Evolutionary conservation across 2,888 invertebrate species (phyloP).

Genomic region (Drosophila recens): DNA sequence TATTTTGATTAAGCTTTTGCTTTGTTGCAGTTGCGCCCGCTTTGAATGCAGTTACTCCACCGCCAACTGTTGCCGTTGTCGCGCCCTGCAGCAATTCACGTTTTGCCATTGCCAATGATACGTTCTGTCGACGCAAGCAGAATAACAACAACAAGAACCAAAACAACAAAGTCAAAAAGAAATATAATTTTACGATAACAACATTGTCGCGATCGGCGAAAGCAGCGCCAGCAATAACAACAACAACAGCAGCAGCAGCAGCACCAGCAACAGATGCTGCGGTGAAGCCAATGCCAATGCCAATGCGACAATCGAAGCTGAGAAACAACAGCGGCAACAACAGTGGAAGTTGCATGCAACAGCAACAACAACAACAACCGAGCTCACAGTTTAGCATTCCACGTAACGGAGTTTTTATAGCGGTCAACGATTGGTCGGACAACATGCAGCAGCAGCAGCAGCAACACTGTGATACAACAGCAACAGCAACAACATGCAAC

Average conservation of each 20-base stretch:
- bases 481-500: slow-evolving; percentile 42
- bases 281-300: slow-evolving; percentile 14
- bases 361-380: slow-evolving; percentile 6
- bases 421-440: slow-evolving; percentile 88
- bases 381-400: slow-evolving; percentile 80
- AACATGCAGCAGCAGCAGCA: slow-evolving; percentile 45
- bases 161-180: slow-evolving; percentile 77
- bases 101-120: slow-evolving; percentile 75
- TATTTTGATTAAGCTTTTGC: not conserved
- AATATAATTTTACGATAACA: slow-evolving; percentile 85
- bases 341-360: slow-evolving; percentile 31
- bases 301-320: slow-evolving; percentile 3
- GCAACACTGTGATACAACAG: slow-evolving; percentile 56
- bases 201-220: slow-evolving; percentile 81
- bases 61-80: slow-evolving; percentile 27
- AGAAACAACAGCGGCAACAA: slow-evolving; percentile 14
- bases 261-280: slow-evolving; percentile 11
- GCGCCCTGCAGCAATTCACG: slow-evolving; percentile 75
- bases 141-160: slow-evolving; percentile 74
- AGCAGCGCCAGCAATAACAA: slow-evolving; percentile 24
- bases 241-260: slow-evolving; percentile 5
- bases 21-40: slow-evolving; percentile 15
- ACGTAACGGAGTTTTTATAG: slow-evolving; percentile 87
- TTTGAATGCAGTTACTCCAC: slow-evolving; percentile 17
- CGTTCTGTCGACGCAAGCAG: slow-evolving; percentile 73